Evolutionary conservation across 2,888 invertebrate species (phyloP).

Genomic region (Mythimna lalbum): DNA sequence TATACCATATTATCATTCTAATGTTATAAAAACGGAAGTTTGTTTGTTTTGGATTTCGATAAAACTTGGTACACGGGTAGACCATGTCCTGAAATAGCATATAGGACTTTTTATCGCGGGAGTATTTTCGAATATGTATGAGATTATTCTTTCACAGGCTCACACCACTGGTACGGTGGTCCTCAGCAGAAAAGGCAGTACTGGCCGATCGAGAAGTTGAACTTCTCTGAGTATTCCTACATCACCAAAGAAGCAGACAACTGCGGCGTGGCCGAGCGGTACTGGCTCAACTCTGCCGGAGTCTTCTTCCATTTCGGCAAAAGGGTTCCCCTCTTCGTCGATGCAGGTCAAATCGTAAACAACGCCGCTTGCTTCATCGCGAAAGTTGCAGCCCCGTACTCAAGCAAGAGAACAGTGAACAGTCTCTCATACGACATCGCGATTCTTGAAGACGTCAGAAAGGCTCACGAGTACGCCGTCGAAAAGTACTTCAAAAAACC

Average conservation of each 20-base stretch:
- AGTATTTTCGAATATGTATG: background rate
- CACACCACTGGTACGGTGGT: slow-evolving; percentile 92
- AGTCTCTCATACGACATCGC: slow-evolving; percentile 91
- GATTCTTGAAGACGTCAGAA: slow-evolving; percentile 89
- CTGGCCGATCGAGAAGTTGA: slow-evolving; percentile 91
- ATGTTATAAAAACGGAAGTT: too few relatives aligned
- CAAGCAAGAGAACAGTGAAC: slow-evolving; percentile 79
- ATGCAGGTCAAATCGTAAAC: slow-evolving; percentile 89
- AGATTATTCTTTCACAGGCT: slow-evolving; percentile 63
- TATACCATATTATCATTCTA: too few relatives aligned
- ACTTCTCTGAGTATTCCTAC: slow-evolving; percentile 88
- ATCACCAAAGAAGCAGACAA: slow-evolving; percentile 90
- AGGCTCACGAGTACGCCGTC: slow-evolving; percentile 91
- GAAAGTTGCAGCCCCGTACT: slow-evolving; percentile 85
- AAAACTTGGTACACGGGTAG: too few relatives aligned
- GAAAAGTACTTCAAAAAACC: slow-evolving; percentile 91
- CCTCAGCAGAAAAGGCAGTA: slow-evolving; percentile 90
- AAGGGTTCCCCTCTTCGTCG: slow-evolving; percentile 92
- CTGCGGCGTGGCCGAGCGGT: slow-evolving; percentile 91
- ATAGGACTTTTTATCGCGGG: too few relatives aligned
- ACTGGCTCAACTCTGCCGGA: slow-evolving; percentile 93
- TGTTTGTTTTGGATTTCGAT: too few relatives aligned
- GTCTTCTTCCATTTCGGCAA: slow-evolving; percentile 91
- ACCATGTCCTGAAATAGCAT: too few relatives aligned
- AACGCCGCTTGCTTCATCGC: slow-evolving; percentile 89